Base-by-base conservation (phyloP, 2,113 vertebrate genomes). In the Raja brachyura region DNA sequence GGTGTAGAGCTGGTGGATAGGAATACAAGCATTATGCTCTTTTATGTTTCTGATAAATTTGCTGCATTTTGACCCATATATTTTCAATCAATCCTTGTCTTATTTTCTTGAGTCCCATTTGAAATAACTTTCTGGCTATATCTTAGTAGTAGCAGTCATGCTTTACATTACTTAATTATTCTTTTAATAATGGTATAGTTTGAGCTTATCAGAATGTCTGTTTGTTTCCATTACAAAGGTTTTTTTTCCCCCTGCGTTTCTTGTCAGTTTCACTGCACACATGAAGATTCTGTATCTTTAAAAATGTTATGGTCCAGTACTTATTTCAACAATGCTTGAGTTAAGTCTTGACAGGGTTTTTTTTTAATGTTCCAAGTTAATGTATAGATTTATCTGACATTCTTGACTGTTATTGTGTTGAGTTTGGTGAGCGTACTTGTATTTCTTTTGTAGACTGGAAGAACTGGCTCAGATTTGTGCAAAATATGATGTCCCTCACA, bases 381-480 rank as follows among this genome's bases (percentile, higher is more conserved):
- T 39, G 10, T 16, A 39, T 73, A 25, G 81, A 56, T 8, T 4
- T 7, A 81, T 25, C 1, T 81, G 28, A 81, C 25, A 59, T 63
- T 61, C 31, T 25, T 14, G 16, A n/a, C 54, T 13, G 14, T 9
- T 85, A 61, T 61, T 86, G 22, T 28, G 28, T 14, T 63, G 56
- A 31, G 16, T 31, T 88, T 31, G 13, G 6, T 18, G 61, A n/a
- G 59, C 90, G 93, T 93, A 70, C 22, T 56, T 94, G 0, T 94
- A 14, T 93, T 93, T 33, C 70, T 95, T 86, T 93, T 93, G 3
- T 93, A 99, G 98, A 94, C 94, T 99, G 93, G 98, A 99, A 95
- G 98, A 99, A 93, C 95, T 99, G 93, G 95, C 99, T 88, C 94
- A 95, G 88, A 95, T 99, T 90, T 99, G 98, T 95, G 95, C 96